These are phyloP conservation scores for Eulemur albifrons DNA, from an alignment of 2,797 vertebrate genomes.

Conservation along the genomic window DNA sequence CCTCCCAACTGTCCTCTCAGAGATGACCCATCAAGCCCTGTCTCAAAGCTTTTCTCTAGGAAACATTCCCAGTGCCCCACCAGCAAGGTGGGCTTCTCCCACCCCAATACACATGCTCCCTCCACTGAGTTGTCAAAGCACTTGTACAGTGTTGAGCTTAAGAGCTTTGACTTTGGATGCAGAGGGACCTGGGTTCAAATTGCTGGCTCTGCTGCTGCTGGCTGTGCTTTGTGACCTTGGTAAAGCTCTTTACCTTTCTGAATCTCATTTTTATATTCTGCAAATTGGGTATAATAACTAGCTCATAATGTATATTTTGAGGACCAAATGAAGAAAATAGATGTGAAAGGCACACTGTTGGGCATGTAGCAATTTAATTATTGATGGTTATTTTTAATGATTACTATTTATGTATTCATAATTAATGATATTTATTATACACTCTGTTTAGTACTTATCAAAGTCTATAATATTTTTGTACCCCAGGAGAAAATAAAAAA, in stretches of 20 bases:
- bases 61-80: background rate
- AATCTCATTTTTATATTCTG: background rate
- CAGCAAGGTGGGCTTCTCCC: too few species aligned
- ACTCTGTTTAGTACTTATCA: background rate
- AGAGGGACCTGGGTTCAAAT: background rate
- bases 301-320: background rate
- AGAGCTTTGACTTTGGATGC: background rate
- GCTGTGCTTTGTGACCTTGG: background rate
- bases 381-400: background rate
- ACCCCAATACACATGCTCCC: accelerated
- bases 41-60: background rate
- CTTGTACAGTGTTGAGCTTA: background rate
- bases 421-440: background rate
- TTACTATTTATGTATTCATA: background rate
- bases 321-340: background rate
- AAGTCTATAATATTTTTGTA: background rate
- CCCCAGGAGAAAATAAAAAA: background rate
- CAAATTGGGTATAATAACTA: background rate
- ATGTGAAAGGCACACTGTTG: background rate
- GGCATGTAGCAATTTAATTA: background rate
- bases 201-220: background rate
- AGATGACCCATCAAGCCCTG: background rate
- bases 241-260: background rate
- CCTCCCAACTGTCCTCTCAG: background rate
- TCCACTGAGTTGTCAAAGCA: background rate